Conservation (phyloP, 2,888 invertebrate species). For the Synergus umbraculus region DNA sequence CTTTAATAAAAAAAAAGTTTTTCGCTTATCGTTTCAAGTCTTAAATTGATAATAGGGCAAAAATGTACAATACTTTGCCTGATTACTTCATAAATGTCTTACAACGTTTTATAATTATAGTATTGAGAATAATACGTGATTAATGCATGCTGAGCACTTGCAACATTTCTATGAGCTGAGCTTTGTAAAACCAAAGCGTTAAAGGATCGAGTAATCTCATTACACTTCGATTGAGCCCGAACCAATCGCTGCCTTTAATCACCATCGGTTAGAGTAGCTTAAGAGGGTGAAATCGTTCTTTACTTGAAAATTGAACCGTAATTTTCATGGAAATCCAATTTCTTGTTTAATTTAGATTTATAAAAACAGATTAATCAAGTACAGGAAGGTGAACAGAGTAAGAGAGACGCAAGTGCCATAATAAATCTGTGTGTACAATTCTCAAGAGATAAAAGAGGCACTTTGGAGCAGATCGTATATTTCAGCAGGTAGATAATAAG, state of each 20-base stretch:
- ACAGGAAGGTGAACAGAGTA: background rate
- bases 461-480: constrained; percentile 13
- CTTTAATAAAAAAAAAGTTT: constrained; percentile 24
- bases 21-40: background rate
- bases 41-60: background rate
- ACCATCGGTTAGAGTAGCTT: background rate
- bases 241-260: constrained; percentile 2
- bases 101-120: background rate
- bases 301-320: background rate
- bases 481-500: constrained; percentile 6
- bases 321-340: background rate
- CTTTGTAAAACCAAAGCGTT: background rate
- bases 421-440: constrained; percentile 18
- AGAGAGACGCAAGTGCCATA: background rate
- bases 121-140: background rate
- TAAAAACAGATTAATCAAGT: background rate
- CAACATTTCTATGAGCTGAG: background rate
- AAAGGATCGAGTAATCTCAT: constrained; percentile 10
- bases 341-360: background rate
- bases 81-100: background rate
- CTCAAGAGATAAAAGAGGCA: constrained; percentile 19
- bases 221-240: constrained; percentile 11
- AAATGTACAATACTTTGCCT: background rate
- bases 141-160: background rate
- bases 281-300: background rate